phyloP scores from a whole-genome alignment of 2,797 vertebrate genomes.

The Gadopsis marmoratus region DNA sequence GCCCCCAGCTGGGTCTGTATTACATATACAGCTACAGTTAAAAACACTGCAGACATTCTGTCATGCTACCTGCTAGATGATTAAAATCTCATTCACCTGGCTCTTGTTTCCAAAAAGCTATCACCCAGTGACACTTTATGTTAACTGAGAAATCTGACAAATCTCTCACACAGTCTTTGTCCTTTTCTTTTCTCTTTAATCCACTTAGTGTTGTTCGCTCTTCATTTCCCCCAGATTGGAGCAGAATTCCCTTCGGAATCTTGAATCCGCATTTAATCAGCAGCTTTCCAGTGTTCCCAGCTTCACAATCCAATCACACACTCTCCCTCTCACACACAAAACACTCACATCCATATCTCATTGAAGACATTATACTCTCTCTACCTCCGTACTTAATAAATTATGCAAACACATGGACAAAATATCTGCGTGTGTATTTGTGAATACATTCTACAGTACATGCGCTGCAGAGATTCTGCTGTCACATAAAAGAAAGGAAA shows the following conservation, averaged over 20 bases:
- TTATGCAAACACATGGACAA: constrained; percentile 28
- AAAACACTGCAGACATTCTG: no score
- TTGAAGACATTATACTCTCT: background rate
- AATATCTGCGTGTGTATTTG: background rate
- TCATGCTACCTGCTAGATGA: no score
- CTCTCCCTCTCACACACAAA: background rate
- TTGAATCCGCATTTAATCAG: constrained; percentile 64
- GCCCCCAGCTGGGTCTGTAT: no score
- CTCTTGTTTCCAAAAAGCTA: no score
- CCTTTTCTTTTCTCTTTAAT: constrained; percentile 48
- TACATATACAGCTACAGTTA: no score
- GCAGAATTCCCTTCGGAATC: constrained; percentile 53
- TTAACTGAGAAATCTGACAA: no score
- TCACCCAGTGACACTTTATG: no score
- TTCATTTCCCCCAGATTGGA: constrained; percentile 43
- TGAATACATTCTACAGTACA: background rate
- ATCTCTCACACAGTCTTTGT: constrained; percentile 8
- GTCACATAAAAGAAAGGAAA: background rate
- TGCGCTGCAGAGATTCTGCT: background rate
- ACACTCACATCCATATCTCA: constrained; percentile 12
- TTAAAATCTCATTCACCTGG: no score
- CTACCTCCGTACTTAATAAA: constrained; percentile 8
- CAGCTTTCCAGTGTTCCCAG: constrained; percentile 55
- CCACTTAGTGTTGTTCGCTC: constrained; percentile 36
- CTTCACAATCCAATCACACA: constrained; percentile 26